phyloP scores from a whole-genome alignment of 2,888 invertebrate genomes.

The Perizoma affinitatum region DNA sequence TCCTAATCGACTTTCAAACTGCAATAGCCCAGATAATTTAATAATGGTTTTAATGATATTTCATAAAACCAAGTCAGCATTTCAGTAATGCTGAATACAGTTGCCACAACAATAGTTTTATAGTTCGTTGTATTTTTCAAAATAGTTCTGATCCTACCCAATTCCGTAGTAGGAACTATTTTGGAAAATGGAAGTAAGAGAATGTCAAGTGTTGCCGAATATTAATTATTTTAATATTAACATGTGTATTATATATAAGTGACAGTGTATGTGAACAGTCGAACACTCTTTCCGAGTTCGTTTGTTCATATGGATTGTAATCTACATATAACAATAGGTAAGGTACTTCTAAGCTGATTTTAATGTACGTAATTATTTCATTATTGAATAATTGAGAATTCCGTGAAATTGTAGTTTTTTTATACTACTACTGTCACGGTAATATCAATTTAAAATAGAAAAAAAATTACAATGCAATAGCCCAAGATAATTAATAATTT shows the following conservation, averaged over 20 bases:
- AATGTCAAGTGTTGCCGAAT: constrained; percentile 84
- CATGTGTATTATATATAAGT: constrained; percentile 79
- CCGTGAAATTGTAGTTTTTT: constrained; percentile 40
- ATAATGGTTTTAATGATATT: constrained; percentile 58
- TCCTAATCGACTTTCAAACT: constrained; percentile 52
- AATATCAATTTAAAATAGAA: constrained; percentile 66
- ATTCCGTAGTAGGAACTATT: constrained; percentile 41
- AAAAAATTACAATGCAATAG: constrained; percentile 82
- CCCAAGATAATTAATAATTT: constrained; percentile 75
- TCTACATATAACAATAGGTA: constrained; percentile 79
- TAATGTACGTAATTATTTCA: constrained; percentile 81
- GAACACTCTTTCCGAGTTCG: constrained; percentile 25
- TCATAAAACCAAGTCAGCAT: constrained; percentile 52
- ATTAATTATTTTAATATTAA: constrained; percentile 81
- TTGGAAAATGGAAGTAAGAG: constrained; percentile 58
- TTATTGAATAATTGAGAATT: constrained; percentile 76
- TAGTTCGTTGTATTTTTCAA: constrained; percentile 61
- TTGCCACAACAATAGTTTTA: constrained; percentile 78
- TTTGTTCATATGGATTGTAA: constrained; percentile 58
- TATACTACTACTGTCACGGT: constrained; percentile 40
- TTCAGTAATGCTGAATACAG: constrained; percentile 56
- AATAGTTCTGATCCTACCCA: constrained; percentile 40
- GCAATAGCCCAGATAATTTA: constrained; percentile 79
- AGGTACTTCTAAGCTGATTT: constrained; percentile 81
- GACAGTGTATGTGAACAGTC: constrained; percentile 56